These are phyloP conservation scores for Ciconia boyciana DNA, from an alignment of 2,113 vertebrate species.

Conservation along the genomic window DNA sequence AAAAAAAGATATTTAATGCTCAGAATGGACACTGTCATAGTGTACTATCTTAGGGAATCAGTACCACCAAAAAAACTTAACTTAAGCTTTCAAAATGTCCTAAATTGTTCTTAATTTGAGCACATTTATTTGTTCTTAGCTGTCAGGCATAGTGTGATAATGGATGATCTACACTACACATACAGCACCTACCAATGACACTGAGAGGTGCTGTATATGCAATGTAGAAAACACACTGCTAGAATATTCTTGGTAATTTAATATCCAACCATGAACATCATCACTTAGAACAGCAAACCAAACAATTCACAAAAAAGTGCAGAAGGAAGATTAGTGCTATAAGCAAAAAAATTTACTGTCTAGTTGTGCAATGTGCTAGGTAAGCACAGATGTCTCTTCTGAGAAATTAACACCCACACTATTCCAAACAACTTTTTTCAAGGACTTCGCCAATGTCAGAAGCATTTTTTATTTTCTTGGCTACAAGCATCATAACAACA, in stretches of 20 bases:
- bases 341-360: neutral
- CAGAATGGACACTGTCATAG: neutral
- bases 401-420: neutral
- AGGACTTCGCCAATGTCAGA: neutral
- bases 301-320: neutral
- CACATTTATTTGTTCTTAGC: neutral
- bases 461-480: neutral
- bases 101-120: neutral
- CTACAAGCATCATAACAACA: neutral
- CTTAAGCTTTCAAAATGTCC: neutral
- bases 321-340: neutral
- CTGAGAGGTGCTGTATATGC: neutral
- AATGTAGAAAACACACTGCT: neutral
- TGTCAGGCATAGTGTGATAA: neutral
- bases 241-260: neutral
- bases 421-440: neutral
- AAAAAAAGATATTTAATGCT: neutral
- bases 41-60: neutral
- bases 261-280: neutral
- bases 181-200: neutral
- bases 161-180: neutral
- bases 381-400: neutral
- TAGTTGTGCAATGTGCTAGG: neutral
- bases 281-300: neutral
- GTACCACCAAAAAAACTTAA: neutral